Conservation (phyloP, 2,113 vertebrate genomes). For the Galbula dea region DNA sequence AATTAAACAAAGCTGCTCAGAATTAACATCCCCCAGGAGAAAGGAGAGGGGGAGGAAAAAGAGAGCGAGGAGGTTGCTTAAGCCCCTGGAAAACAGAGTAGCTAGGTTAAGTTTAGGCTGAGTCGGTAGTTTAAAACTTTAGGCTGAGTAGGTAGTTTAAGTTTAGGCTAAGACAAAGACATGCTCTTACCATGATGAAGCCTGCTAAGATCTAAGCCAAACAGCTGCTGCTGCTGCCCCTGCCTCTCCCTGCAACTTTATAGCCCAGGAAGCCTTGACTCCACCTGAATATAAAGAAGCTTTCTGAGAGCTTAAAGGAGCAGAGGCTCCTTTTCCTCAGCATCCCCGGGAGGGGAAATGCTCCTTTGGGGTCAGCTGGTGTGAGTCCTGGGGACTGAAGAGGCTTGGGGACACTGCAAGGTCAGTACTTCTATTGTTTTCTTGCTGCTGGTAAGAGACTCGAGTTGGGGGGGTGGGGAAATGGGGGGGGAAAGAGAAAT, state of each 20-base stretch:
- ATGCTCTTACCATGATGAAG: constrained; percentile 51
- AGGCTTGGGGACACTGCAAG: rapidly evolving
- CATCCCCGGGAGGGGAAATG: background rate
- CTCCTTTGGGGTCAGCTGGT: background rate
- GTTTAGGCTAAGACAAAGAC: background rate
- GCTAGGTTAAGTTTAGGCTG: background rate
- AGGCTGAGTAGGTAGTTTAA: background rate
- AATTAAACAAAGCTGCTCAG: background rate
- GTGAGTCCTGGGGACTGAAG: background rate
- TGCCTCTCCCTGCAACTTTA: constrained; percentile 58
- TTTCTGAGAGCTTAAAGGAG: constrained; percentile 50
- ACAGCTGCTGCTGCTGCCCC: constrained; percentile 47
- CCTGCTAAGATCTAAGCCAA: background rate
- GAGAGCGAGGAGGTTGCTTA: background rate
- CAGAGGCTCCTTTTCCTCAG: constrained; percentile 31
- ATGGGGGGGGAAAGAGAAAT: too few species aligned
- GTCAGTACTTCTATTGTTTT: background rate
- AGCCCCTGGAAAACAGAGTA: background rate
- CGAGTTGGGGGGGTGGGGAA: too few species aligned
- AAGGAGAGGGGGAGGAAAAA: too few species aligned
- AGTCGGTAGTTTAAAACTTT: too few species aligned
- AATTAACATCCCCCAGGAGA: background rate
- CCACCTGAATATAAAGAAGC: constrained; percentile 48
- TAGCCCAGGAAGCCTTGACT: constrained; percentile 50
- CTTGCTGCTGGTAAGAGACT: too few species aligned